Evolutionary conservation across 2,888 invertebrate species (phyloP), one percentile per base, ranked within the genome.

Genomic region (Diaphora mendica): DNA sequence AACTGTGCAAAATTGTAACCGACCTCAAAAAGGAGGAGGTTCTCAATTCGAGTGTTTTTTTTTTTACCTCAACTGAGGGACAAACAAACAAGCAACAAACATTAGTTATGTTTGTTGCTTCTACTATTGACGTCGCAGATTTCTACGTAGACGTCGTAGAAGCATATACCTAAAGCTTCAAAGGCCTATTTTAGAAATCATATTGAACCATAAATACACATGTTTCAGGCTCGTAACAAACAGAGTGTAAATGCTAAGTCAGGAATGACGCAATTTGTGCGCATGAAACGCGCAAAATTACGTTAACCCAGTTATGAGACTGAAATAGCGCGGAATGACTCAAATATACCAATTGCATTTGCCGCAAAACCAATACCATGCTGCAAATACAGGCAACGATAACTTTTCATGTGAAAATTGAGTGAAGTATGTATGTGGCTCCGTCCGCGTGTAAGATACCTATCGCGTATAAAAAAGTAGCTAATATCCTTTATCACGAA

Each of bases 221-320:
- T 13, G 33, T 51, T 51, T 42, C 26, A 42, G 55, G 55, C 39
- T 39, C 71, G 42, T 66, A 30, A 67, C 44, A 59, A 71, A 67
- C 64, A 26, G 39, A 72, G 68, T 77, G 72, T 68, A 78, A 71
- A 79, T 81, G 72, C 68, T 69, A 42, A 71, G 35, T 30, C 69
- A 11, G 26, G 70, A 51, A 73, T 76, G 82, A 80, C 80, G 81
- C 69, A 76, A 81, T 80, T 76, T 69, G 76, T 74, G 72, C 76
- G 59, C 70, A 74, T 77, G 80, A 82, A 86, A 85, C 85, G 81
- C 80, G 85, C 85, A 78, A 86, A 89, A 87, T 88, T 85, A 85
- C 82, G 87, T 85, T 92, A 91, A 91, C 93, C 93, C 82, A 92
- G 86, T 86, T 92, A 89, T 88, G 77, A 67, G 82, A 79, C 88